A percentile compares a stretch with the other conserved stretches of the same genome.
Evolutionary conservation across 1,140 invertebrate species (phyloP).

Genomic region (Magallana gigas): DNA sequence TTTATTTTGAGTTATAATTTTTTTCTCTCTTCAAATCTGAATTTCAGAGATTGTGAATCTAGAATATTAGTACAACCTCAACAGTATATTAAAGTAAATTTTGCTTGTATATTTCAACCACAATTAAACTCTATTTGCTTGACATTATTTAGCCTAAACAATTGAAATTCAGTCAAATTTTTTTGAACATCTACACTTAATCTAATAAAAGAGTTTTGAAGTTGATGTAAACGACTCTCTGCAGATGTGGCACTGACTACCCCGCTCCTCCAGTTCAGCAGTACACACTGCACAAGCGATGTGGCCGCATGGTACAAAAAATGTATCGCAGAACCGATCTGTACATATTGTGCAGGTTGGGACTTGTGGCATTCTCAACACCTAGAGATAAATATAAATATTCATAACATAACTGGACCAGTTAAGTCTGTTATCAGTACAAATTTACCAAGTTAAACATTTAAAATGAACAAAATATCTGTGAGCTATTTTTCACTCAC

Average conservation of each 20-base stretch:
- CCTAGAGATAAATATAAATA: not conserved
- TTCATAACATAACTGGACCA: too few relatives aligned
- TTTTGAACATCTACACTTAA: not conserved
- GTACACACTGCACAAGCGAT: too few relatives aligned
- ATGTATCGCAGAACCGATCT: constrained; percentile 2
- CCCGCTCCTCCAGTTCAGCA: constrained; percentile 34
- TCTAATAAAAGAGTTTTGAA: constrained; percentile 32
- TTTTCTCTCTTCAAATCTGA: not conserved
- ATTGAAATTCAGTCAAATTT: not conserved
- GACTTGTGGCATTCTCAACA: constrained; percentile 2
- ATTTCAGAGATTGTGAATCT: not conserved
- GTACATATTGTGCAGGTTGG: constrained; percentile 5
- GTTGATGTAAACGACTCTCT: constrained; percentile 20
- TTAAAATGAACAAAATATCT: too few relatives aligned
- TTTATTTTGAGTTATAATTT: not conserved
- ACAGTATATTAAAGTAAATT: not conserved
- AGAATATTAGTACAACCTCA: not conserved
- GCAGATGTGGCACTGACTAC: constrained; percentile 38
- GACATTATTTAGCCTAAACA: not conserved
- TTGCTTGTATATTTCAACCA: not conserved
- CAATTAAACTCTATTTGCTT: not conserved
- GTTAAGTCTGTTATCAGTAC: too few relatives aligned
- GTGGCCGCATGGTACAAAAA: constrained; percentile 30
- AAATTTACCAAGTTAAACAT: too few relatives aligned
- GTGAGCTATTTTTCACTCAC: too few relatives aligned